Percentiles rank a stretch among this genome's conserved stretches.
Evolutionary conservation across 2,888 invertebrate species (phyloP).

Genomic region (Aleiodes testaceus): DNA sequence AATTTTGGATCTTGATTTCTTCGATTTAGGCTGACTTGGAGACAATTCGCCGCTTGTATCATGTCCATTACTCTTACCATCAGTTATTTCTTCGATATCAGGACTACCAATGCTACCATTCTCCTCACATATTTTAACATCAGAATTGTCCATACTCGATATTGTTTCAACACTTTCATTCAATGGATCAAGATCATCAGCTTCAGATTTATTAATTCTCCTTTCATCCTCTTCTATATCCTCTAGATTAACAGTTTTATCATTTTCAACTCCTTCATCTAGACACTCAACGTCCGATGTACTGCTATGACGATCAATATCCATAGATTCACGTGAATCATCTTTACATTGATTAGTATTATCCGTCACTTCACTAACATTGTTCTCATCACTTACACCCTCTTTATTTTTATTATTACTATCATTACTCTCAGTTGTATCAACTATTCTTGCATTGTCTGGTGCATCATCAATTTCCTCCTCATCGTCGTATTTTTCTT

Average conservation of each 20-base stretch:
- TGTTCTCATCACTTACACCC: slow-evolving; percentile 76
- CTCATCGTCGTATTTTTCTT: slow-evolving; percentile 52
- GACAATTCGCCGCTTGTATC: slow-evolving; percentile 56
- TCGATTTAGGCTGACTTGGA: slow-evolving; percentile 59
- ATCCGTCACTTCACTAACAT: slow-evolving; percentile 67
- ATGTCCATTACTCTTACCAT: slow-evolving; percentile 63
- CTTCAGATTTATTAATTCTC: slow-evolving; percentile 60
- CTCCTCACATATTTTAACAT: slow-evolving; percentile 67
- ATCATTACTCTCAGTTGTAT: slow-evolving; percentile 56
- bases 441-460: slow-evolving; percentile 52
- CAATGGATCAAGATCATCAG: slow-evolving; percentile 58
- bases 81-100: slow-evolving; percentile 70
- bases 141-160: slow-evolving; percentile 57
- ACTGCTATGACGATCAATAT: slow-evolving; percentile 64
- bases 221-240: slow-evolving; percentile 38
- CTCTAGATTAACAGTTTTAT: slow-evolving; percentile 47
- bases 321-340: slow-evolving; percentile 60
- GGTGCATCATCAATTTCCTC: slow-evolving; percentile 55
- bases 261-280: slow-evolving; percentile 66
- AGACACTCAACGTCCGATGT: slow-evolving; percentile 70
- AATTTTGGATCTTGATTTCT: slow-evolving; percentile 63
- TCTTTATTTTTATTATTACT: slow-evolving; percentile 45
- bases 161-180: slow-evolving; percentile 60
- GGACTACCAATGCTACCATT: slow-evolving; percentile 69
- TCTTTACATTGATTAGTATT: slow-evolving; percentile 41